These are phyloP conservation scores for Phocides pigmalion DNA, from an alignment of 1,140 invertebrate genomes.

Conservation along the genomic window DNA sequence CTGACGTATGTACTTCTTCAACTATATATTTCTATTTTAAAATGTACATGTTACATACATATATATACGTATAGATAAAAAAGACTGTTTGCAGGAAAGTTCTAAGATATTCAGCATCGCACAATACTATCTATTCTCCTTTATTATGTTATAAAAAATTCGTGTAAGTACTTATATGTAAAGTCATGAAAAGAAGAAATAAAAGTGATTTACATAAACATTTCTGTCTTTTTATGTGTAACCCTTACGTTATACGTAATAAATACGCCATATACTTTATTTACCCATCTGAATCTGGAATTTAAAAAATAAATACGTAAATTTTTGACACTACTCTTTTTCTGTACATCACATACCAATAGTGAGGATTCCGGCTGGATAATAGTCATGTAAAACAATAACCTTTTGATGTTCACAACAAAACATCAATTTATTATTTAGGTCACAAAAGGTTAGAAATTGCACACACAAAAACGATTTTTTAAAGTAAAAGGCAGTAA, in stretches of 20 bases:
- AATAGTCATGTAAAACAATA: too few species aligned
- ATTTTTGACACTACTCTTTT: too few species aligned
- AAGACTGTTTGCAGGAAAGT: conserved; percentile 59
- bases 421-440: too few species aligned
- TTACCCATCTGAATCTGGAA: too few species aligned
- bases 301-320: too few species aligned
- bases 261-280: too few species aligned
- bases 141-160: conserved; percentile 44
- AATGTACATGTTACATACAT: neutral
- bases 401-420: too few species aligned
- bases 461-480: too few species aligned
- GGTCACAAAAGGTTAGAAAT: too few species aligned
- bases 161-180: conserved; percentile 53
- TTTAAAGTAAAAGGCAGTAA: too few species aligned
- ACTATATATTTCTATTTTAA: neutral
- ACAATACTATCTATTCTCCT: conserved; percentile 58
- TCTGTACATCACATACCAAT: too few species aligned
- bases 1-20: neutral
- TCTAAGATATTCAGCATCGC: conserved; percentile 53
- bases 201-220: conserved; percentile 27
- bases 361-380: too few species aligned
- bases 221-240: neutral
- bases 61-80: conserved; percentile 39
- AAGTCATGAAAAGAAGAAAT: conserved; percentile 44
- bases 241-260: neutral